These are phyloP conservation scores for Amblyjoppa fuscipennis DNA, from an alignment of 2,888 invertebrate species.

Conservation along the genomic window DNA sequence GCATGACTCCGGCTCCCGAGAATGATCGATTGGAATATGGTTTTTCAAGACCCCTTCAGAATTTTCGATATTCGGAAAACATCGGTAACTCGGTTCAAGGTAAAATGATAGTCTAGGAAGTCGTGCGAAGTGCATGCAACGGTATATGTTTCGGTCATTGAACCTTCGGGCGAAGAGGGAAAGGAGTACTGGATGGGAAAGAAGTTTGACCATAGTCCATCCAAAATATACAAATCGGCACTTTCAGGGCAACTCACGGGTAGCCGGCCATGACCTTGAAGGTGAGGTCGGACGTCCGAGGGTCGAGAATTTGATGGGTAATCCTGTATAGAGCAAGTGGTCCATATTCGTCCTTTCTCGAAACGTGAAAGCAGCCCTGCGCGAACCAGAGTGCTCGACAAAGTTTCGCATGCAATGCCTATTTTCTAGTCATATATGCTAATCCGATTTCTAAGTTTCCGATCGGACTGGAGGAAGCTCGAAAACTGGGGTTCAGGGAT, in stretches of 20 bases:
- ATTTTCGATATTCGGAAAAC: neutral
- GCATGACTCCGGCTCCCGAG: neutral
- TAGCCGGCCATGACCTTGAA: neutral
- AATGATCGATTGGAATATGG: neutral
- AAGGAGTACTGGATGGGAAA: neutral
- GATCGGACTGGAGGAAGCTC: constrained; percentile 14
- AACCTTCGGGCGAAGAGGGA: neutral
- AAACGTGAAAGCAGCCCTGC: neutral
- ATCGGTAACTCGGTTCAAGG: constrained; percentile 66
- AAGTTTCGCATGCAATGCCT: neutral
- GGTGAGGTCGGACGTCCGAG: neutral
- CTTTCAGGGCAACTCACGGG: neutral
- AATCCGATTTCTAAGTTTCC: constrained; percentile 49
- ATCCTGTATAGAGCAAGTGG: neutral
- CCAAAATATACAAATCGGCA: constrained; percentile 8
- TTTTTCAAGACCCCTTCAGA: too few relatives aligned
- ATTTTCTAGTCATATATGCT: constrained; percentile 52
- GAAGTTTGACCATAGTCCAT: neutral
- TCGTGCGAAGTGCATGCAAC: constrained; percentile 67
- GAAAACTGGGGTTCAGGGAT: constrained; percentile 45
- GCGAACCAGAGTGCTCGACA: neutral
- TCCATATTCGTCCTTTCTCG: neutral
- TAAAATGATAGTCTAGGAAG: constrained; percentile 62
- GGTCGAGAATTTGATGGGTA: neutral
- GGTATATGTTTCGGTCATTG: constrained; percentile 51